Evolutionary conservation across 2,888 invertebrate genomes (phyloP).

Genomic region (Corbicula japonica): DNA sequence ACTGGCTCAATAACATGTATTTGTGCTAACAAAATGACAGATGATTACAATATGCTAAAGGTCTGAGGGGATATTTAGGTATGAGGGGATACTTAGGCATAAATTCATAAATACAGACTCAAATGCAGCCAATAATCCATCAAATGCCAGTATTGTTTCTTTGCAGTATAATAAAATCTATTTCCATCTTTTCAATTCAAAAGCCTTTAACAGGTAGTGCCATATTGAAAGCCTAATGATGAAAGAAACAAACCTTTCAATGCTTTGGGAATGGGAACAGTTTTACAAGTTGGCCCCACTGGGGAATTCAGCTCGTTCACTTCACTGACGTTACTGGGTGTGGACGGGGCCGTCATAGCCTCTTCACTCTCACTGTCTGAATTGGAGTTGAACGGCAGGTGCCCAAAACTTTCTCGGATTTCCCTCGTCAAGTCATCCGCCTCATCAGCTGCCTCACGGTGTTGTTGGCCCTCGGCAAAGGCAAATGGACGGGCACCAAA

Average conservation of each 20-base stretch:
- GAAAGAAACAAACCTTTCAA: slow-evolving; percentile 75
- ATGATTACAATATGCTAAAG: too few relatives aligned
- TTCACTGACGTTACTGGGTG: slow-evolving; percentile 65
- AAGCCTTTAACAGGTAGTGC: too few relatives aligned
- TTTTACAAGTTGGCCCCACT: slow-evolving; percentile 80
- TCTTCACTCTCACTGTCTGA: slow-evolving; percentile 85
- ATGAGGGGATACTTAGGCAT: too few relatives aligned
- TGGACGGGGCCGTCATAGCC: slow-evolving; percentile 70
- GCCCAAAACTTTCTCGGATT: slow-evolving; percentile 84
- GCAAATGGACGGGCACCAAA: slow-evolving; percentile 85
- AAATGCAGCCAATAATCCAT: too few relatives aligned
- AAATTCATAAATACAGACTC: too few relatives aligned
- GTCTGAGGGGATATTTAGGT: too few relatives aligned
- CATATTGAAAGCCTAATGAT: not conserved
- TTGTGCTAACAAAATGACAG: too few relatives aligned
- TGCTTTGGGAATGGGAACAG: slow-evolving; percentile 78
- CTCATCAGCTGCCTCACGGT: slow-evolving; percentile 84
- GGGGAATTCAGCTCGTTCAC: slow-evolving; percentile 58
- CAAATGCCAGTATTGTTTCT: too few relatives aligned
- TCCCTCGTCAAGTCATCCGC: slow-evolving; percentile 84
- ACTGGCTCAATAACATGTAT: too few relatives aligned
- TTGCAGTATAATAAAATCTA: too few relatives aligned
- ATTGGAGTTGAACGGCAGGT: slow-evolving; percentile 84
- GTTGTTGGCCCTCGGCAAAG: slow-evolving; percentile 85
- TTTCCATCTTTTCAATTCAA: too few relatives aligned